phyloP scores from a whole-genome alignment of 2,888 invertebrate species.

The Heliconius charithonia region DNA sequence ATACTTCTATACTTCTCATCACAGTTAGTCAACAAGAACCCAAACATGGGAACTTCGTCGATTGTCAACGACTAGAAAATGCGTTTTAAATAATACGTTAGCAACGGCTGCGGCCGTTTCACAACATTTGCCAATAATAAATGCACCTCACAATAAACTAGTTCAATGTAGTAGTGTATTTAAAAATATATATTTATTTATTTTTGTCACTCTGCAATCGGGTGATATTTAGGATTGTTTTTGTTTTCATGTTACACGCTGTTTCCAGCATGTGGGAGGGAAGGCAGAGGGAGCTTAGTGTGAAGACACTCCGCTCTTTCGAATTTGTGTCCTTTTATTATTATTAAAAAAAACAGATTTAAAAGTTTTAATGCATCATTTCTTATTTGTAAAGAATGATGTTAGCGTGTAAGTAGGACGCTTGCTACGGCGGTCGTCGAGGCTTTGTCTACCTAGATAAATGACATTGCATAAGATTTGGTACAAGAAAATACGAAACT shows the following conservation, averaged over 20 bases:
- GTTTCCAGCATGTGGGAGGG: not conserved
- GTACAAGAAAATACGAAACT: constrained; percentile 17
- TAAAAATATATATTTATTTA: not conserved
- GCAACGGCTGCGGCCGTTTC: not conserved
- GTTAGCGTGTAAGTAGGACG: constrained; percentile 7
- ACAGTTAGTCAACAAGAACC: not conserved
- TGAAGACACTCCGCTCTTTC: no score
- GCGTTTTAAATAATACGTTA: constrained; percentile 21
- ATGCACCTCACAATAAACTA: constrained; percentile 15
- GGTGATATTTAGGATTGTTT: no score
- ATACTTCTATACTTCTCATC: not conserved
- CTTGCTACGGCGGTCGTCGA: not conserved
- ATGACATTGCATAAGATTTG: constrained; percentile 19
- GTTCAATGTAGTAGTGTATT: constrained; percentile 9
- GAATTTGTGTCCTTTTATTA: not conserved
- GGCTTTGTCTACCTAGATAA: constrained; percentile 23
- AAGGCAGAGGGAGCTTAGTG: not conserved
- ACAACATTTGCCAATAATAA: constrained; percentile 11
- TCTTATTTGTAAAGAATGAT: constrained; percentile 2
- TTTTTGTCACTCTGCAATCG: not conserved
- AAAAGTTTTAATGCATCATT: not conserved
- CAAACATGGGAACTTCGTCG: not conserved
- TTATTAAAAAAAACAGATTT: not conserved
- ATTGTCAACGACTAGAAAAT: constrained; percentile 24
- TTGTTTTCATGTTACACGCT: not conserved